These are phyloP conservation scores for Toxotes chatareus DNA, from an alignment of 2,113 vertebrate species.

Conservation along the genomic window DNA sequence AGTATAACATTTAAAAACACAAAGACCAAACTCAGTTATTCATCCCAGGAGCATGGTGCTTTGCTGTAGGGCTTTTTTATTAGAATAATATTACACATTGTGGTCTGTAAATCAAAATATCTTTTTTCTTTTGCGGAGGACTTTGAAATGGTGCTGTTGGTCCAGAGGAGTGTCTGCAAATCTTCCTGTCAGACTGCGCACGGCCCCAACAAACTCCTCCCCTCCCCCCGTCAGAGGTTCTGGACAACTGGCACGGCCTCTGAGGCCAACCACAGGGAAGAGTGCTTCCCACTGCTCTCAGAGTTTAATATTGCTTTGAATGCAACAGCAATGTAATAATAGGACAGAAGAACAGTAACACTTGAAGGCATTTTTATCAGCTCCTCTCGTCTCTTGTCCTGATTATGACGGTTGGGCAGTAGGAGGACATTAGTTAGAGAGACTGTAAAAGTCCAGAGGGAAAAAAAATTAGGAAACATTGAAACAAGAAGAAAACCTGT, in stretches of 20 bases:
- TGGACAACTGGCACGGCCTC: background rate
- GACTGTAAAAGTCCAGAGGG: background rate
- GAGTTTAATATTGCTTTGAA: background rate
- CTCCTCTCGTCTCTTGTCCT: background rate
- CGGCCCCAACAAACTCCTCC: background rate
- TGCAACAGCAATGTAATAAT: background rate
- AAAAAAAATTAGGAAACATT: too few species aligned
- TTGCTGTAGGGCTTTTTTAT: background rate
- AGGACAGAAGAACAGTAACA: background rate
- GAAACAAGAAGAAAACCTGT: too few species aligned
- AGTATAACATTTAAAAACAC: background rate
- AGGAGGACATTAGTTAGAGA: background rate
- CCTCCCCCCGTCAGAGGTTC: rapidly evolving
- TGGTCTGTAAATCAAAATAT: background rate
- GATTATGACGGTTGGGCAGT: background rate
- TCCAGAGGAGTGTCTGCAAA: background rate
- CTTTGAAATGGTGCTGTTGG: background rate
- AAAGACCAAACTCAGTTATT: background rate
- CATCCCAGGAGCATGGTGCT: background rate
- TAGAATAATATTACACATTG: background rate
- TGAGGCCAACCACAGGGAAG: background rate
- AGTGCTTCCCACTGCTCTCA: background rate
- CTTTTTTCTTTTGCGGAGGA: too few species aligned
- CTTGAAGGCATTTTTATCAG: background rate
- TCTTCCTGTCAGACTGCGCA: background rate